Evolutionary conservation across 2,797 vertebrate species (phyloP).

Genomic region (Sebastes nivosus): DNA sequence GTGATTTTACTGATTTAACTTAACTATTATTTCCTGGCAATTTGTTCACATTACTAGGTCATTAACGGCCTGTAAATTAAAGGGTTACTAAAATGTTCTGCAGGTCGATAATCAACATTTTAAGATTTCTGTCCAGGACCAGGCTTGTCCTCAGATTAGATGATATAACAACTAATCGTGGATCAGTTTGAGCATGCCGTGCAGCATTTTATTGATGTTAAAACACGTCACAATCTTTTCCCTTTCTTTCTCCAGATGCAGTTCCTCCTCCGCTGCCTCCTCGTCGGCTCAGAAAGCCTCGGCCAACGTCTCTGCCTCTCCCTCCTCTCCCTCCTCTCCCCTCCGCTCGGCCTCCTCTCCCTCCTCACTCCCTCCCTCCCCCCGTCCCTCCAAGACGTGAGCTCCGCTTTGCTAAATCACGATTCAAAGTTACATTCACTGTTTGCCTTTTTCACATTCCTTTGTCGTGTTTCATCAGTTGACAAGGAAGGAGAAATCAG

Average conservation of each 20-base stretch:
- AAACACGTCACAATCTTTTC: neutral
- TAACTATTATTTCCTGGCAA: no score
- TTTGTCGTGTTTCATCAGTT: constrained; percentile 24
- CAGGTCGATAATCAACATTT: no score
- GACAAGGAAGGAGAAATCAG: constrained; percentile 36
- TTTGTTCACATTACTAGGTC: no score
- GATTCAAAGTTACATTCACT: rapidly evolving
- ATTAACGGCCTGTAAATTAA: no score
- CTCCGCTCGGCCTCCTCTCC: neutral
- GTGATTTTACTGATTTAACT: no score
- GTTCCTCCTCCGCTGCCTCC: constrained; percentile 59
- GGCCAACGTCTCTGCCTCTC: constrained; percentile 32
- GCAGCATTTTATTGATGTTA: neutral
- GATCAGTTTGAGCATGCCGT: neutral
- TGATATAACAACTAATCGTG: neutral
- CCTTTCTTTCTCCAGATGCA: neutral
- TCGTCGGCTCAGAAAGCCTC: constrained; percentile 38
- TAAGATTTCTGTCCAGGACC: no score
- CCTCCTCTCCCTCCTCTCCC: constrained; percentile 27
- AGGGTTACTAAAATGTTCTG: no score
- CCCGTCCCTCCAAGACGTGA: constrained; percentile 78
- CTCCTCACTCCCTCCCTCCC: constrained; percentile 49
- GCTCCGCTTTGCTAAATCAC: neutral
- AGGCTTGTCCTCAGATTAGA: no score
- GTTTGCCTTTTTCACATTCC: neutral